phyloP scores from a whole-genome alignment of 2,888 invertebrate genomes.

The Torymus texanus region DNA sequence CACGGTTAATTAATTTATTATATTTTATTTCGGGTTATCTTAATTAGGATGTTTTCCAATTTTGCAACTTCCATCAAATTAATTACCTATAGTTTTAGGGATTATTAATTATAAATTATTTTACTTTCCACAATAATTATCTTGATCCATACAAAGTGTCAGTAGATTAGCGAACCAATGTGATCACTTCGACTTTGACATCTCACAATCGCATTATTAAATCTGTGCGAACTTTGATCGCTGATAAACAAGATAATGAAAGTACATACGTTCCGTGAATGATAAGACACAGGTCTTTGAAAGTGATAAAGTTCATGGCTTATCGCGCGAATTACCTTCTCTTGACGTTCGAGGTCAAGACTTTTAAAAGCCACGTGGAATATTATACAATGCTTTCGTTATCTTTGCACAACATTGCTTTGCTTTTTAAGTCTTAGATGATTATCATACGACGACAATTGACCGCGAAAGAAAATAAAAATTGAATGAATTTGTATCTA shows the following conservation, averaged over 20 bases:
- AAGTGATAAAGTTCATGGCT: conserved; percentile 20
- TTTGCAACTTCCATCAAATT: too few relatives aligned
- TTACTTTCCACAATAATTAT: conserved; percentile 5
- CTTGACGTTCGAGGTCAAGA: too few relatives aligned
- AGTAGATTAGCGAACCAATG: not conserved
- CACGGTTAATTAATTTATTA: too few relatives aligned
- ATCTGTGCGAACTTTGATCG: conserved; percentile 13
- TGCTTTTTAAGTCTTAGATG: too few relatives aligned
- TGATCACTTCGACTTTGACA: conserved; percentile 1
- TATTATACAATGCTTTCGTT: not conserved
- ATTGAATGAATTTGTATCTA: too few relatives aligned
- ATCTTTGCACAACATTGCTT: too few relatives aligned
- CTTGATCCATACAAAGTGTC: not conserved
- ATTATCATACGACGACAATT: too few relatives aligned
- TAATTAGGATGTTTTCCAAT: too few relatives aligned
- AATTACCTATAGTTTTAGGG: too few relatives aligned
- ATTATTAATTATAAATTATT: conserved; percentile 9
- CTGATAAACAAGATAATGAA: conserved; percentile 7
- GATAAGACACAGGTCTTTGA: not conserved
- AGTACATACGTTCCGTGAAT: not conserved
- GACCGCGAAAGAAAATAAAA: too few relatives aligned
- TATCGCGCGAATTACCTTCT: not conserved
- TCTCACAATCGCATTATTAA: not conserved
- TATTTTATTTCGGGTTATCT: too few relatives aligned
- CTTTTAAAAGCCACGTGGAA: not conserved